Evolutionary conservation across 1,140 invertebrate genomes (phyloP), one percentile per base, ranked within the genome.

Genomic region (Cydia pomonella): DNA sequence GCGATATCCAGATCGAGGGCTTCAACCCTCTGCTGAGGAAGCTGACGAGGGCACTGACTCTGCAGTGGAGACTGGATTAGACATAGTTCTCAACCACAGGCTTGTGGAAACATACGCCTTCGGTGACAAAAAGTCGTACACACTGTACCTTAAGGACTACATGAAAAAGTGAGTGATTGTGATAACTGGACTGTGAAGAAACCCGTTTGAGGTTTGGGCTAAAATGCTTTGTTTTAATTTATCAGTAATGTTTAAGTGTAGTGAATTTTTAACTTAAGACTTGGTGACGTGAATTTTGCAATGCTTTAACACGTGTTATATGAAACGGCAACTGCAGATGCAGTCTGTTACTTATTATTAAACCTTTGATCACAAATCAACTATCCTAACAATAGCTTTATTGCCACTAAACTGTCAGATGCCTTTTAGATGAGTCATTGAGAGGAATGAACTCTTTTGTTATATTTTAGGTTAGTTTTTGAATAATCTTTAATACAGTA

Each of bases 1-100:
- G 96, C 33, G 97, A 99, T 53, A 95, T 99, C 74, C 85, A 94
- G 76, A 94, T 99, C 25, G 97, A 94, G 72, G 98, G 98, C 29
- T 95, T 96, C 82, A 99, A 99, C 92, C 97, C 73, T 99, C 98
- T 44, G 97, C 97, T 63, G 98, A 99, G 89, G 98, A 98, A 84
- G 96, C 94, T 53, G 96, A 97, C 80, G 98, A 99, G 92, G 97
- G 96, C 69, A 96, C 95, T 4, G 97, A 98, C 18, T 93, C 95
- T 73, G 82, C 85, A 25, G 94, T 95, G 1, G 96, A 97, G 89
- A 95, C 94, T 77, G 98, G 98, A 62, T 97, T 99, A 66, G 98
- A 99, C 93, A 95, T 99, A 79, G 97, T 99, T 27, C 91, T 99
- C 41, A 99, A 99, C 91, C 97, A 99, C 87, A 95, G 97, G 89